Base-by-base conservation (phyloP, 2,797 vertebrate species). In the Diceros bicornis region DNA sequence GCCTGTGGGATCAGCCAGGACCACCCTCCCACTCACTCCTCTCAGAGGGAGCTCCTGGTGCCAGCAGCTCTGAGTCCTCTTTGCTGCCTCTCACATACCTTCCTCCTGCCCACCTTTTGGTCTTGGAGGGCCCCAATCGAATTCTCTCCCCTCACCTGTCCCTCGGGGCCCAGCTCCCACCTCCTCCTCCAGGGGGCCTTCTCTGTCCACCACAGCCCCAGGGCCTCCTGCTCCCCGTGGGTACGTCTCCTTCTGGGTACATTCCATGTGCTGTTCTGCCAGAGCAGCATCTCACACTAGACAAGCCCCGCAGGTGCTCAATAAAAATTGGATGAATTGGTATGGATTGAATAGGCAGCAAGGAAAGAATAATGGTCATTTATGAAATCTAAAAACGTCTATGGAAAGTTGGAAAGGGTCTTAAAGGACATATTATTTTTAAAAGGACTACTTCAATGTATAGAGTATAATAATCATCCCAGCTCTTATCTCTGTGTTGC, bases 21-120 rank as follows among this genome's bases (percentile, higher is more conserved):
- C 20, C 2, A 16, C 12, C 1, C 27, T 1, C 6, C 27, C 6
- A 21, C 18, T 27, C 2, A 0, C 25, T 34, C 59, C 29, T 41
- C 37, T 14, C 23, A 23, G 61, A 85, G 44, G 59, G 59, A 66
- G 25, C 14, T 41, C 82, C n/a, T 2, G 23, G 7, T 23, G 32
- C 27, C 27, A 4, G 81, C 12, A 44, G 7, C 44, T 41, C 79
- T 64, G n/a, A 57, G 20, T 23, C 78, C 12, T 69, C 52, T 21
- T 32, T 52, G 8, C 72, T 68, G 25, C 47, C 34, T 47, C 74
- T 7, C 52, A 4, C 14, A 20, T 11, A 44, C 34, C 20, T 17
- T 61, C 55, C 27, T 20, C 25, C 37, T 10, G 52, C 17, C 17
- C 11, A 29, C 37, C 64, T 88, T 44, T 13, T 44, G 29, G 41